Conservation (phyloP, 2,113 vertebrate species). For the Fregetta grallaria region DNA sequence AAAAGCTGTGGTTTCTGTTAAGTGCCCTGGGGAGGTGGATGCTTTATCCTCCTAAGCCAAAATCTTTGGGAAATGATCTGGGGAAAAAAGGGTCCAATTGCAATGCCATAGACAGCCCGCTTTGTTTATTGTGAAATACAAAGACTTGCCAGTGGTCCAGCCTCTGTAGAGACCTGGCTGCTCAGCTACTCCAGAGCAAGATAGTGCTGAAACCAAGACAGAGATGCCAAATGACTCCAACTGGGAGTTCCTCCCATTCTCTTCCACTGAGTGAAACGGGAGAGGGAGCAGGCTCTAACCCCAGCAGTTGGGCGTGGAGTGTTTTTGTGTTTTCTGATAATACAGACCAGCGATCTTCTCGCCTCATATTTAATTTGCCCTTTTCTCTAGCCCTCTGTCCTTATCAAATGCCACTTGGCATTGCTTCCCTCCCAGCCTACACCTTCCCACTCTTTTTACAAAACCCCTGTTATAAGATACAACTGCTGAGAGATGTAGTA, state of each 20-base stretch:
- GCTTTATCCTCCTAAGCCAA: not conserved
- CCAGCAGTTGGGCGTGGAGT: not conserved
- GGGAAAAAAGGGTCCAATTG: too few species aligned
- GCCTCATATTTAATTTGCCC: not conserved
- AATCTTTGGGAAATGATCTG: not conserved
- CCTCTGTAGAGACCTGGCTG: not conserved
- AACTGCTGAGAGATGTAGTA: slow-evolving; percentile 57
- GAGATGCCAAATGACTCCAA: not conserved
- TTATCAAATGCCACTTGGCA: not conserved
- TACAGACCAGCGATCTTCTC: not conserved
- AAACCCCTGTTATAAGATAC: not conserved
- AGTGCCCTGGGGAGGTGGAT: not conserved
- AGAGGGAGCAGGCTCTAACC: not conserved
- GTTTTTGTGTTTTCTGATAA: not conserved
- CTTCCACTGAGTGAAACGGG: not conserved
- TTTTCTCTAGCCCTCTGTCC: not conserved
- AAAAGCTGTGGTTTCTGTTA: not conserved
- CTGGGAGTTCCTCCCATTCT: not conserved
- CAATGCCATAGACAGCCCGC: not conserved
- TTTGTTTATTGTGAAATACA: not conserved
- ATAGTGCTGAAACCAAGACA: not conserved
- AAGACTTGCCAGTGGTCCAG: too few species aligned
- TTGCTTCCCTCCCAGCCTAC: not conserved
- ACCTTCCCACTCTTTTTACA: not conserved
- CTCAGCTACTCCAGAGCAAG: not conserved